Conservation (phyloP, 2,888 invertebrate genomes). For the Apamea anceps region DNA sequence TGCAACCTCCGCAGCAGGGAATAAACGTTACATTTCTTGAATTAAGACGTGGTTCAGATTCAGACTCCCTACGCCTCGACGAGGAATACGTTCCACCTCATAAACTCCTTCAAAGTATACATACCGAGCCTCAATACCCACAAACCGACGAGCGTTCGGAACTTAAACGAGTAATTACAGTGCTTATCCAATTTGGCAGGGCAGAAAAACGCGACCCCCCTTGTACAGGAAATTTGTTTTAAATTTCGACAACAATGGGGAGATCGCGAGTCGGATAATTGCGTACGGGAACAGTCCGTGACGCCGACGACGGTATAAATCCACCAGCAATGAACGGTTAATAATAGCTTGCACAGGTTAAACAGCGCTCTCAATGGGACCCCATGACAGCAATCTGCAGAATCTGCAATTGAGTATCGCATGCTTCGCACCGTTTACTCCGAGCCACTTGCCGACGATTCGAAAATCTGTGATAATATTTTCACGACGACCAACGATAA, state of each 20-base stretch:
- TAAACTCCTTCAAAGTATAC: slow-evolving; percentile 79
- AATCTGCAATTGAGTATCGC: slow-evolving; percentile 84
- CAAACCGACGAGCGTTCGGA: slow-evolving; percentile 81
- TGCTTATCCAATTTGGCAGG: slow-evolving; percentile 90
- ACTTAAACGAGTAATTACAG: slow-evolving; percentile 88
- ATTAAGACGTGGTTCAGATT: slow-evolving; percentile 66
- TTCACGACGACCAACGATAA: slow-evolving; percentile 57
- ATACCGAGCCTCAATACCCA: slow-evolving; percentile 71
- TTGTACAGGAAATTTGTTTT: slow-evolving; percentile 89
- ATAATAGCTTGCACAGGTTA: slow-evolving; percentile 85
- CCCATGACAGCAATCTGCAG: slow-evolving; percentile 80
- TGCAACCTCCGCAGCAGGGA: slow-evolving; percentile 33
- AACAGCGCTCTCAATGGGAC: slow-evolving; percentile 81
- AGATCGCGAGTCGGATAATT: slow-evolving; percentile 88
- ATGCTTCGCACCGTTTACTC: slow-evolving; percentile 78
- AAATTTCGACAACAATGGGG: slow-evolving; percentile 90
- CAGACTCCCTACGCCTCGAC: slow-evolving; percentile 63
- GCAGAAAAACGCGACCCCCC: slow-evolving; percentile 89
- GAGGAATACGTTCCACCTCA: slow-evolving; percentile 79
- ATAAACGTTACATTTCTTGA: slow-evolving; percentile 47
- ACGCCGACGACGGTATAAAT: slow-evolving; percentile 84
- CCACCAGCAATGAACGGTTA: slow-evolving; percentile 85
- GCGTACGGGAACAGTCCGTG: slow-evolving; percentile 85
- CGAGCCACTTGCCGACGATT: slow-evolving; percentile 60
- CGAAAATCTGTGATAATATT: slow-evolving; percentile 62